These are phyloP conservation scores for Pentamera pediparva DNA, from an alignment of 53 echinoderm and acorn worm species.

Conservation along the genomic window DNA sequence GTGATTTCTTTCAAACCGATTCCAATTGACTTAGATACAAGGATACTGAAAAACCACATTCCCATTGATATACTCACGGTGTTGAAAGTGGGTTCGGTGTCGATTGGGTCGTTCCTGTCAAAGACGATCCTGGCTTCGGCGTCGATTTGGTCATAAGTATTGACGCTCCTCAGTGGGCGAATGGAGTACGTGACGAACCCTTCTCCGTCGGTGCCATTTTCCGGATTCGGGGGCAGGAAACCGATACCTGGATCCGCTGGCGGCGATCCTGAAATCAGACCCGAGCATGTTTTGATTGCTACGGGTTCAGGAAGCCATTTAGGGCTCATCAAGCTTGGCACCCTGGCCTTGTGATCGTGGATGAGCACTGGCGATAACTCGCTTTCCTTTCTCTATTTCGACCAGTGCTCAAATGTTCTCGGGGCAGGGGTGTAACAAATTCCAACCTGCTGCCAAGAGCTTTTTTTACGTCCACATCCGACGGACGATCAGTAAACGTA, in stretches of 20 bases:
- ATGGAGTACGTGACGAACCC: constrained; percentile 43
- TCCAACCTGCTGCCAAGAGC: too few species aligned
- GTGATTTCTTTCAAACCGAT: neutral
- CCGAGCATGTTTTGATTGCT: too few species aligned
- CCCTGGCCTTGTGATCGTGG: too few species aligned
- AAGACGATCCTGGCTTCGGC: constrained; percentile 46
- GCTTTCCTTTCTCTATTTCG: too few species aligned
- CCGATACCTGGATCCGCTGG: constrained; percentile 45
- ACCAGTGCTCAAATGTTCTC: too few species aligned
- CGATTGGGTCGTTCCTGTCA: constrained; percentile 42
- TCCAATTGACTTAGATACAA: neutral
- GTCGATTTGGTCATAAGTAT: constrained; percentile 22
- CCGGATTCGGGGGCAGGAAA: constrained; percentile 42
- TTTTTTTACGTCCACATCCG: too few species aligned
- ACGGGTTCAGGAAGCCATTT: too few species aligned
- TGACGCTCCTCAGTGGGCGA: neutral
- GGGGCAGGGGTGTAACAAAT: too few species aligned
- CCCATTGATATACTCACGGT: constrained; percentile 16
- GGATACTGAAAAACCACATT: too few species aligned
- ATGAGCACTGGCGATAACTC: too few species aligned
- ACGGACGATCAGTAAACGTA: too few species aligned
- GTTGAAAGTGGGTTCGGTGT: constrained; percentile 45
- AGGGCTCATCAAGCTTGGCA: too few species aligned
- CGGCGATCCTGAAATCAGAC: constrained; percentile 22
- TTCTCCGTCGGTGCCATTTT: constrained; percentile 49